Percentiles rank a stretch among this genome's conserved stretches.
Conservation (phyloP, 2,888 invertebrate genomes). For the Callimorpha dominula region DNA sequence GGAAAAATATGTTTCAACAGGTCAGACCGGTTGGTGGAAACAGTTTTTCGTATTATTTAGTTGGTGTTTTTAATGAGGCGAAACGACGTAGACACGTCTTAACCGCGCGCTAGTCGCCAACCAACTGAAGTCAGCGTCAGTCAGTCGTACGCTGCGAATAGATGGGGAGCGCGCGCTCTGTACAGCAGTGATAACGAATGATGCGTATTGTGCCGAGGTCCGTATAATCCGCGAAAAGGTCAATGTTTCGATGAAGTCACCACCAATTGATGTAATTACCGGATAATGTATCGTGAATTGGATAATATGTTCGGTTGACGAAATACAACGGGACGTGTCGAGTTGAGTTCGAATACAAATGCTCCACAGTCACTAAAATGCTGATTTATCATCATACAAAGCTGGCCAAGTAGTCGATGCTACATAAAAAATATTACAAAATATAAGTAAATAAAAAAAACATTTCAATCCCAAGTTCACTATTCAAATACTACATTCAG, state of each 20-base stretch:
- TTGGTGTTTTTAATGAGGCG: constrained; percentile 27
- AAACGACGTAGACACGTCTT: constrained; percentile 39
- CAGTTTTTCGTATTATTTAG: constrained; percentile 40
- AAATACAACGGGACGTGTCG: constrained; percentile 35
- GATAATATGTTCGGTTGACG: constrained; percentile 51
- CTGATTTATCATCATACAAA: not conserved
- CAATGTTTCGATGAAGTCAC: constrained; percentile 83
- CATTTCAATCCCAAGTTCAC: not conserved
- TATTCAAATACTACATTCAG: not conserved
- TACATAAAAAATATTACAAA: not conserved
- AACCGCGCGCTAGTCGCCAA: constrained; percentile 48
- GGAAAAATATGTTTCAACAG: constrained; percentile 47
- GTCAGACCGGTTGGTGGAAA: constrained; percentile 58
- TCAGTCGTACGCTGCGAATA: constrained; percentile 37
- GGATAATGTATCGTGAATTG: constrained; percentile 54
- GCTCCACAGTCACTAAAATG: not conserved
- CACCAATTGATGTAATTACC: constrained; percentile 56
- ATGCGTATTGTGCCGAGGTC: constrained; percentile 54
- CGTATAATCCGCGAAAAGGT: constrained; percentile 76
- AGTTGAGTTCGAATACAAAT: constrained; percentile 2
- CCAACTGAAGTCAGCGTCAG: constrained; percentile 35
- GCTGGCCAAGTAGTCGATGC: not conserved
- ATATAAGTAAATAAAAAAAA: not conserved
- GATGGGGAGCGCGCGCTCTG: constrained; percentile 57
- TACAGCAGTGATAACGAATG: constrained; percentile 52